Evolutionary conservation across 2,888 invertebrate species (phyloP).

Genomic region (Proisotoma minuta): DNA sequence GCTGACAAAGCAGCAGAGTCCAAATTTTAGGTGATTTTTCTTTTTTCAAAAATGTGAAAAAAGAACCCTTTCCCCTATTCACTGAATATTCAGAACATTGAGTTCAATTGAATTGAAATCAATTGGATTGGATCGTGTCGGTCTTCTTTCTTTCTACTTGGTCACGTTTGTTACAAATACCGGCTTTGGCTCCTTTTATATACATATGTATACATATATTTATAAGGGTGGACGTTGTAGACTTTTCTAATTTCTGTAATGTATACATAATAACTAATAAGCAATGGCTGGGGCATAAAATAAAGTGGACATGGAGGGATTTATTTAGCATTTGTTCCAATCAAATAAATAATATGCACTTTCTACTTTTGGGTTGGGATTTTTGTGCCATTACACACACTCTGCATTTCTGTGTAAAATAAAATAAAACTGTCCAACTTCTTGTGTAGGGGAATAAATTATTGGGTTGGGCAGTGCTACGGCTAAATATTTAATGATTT

Average conservation of each 20-base stretch:
- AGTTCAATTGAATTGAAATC: background rate
- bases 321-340: background rate
- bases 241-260: background rate
- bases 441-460: constrained; percentile 1
- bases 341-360: no score
- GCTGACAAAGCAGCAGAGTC: background rate
- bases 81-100: background rate
- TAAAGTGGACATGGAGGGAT: background rate
- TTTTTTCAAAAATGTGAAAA: constrained; percentile 1
- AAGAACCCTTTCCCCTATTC: background rate
- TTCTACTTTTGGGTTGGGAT: no score
- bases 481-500: constrained; percentile 4
- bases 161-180: background rate
- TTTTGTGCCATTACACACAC: no score
- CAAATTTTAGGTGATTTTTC: background rate
- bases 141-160: background rate
- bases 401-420: no score
- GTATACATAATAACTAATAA: background rate
- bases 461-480: background rate
- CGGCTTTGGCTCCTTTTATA: background rate
- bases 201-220: background rate
- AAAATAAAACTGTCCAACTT: background rate
- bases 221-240: background rate
- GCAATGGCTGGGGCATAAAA: background rate
- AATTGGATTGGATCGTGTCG: background rate